Percentiles rank a stretch among this genome's conserved stretches.
phyloP scores from a whole-genome alignment of 2,797 vertebrate genomes.

The Delichon dasypus region DNA sequence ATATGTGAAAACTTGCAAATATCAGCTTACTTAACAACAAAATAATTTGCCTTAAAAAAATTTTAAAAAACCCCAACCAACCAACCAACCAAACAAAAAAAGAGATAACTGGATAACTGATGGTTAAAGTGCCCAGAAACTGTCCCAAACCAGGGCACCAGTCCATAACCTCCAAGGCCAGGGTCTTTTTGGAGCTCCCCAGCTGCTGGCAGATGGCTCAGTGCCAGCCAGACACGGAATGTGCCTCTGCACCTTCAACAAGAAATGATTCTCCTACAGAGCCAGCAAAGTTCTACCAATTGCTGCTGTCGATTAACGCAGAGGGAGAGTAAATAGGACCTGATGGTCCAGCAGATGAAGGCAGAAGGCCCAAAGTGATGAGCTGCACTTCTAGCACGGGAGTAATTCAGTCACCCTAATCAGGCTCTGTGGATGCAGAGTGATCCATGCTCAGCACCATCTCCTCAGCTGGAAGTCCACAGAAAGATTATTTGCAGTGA shows the following conservation, averaged over 20 bases:
- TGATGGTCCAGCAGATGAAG: not conserved
- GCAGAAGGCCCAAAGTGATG: not conserved
- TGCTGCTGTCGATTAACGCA: not conserved
- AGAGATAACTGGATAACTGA: not conserved
- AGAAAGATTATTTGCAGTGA: not conserved
- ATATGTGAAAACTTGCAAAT: not conserved
- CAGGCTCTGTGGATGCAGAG: not conserved
- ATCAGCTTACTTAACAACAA: not conserved
- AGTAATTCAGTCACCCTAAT: not conserved
- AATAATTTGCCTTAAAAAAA: not conserved
- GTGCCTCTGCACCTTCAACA: not conserved
- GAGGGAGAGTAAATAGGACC: not conserved
- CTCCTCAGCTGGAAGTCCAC: not conserved
- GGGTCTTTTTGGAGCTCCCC: not conserved
- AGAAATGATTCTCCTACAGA: not conserved
- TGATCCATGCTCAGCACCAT: not conserved
- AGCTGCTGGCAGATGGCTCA: not conserved
- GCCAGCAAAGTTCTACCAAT: not conserved
- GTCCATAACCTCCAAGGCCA: not conserved
- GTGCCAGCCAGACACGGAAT: not conserved
- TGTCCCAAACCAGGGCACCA: not conserved
- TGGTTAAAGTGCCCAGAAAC: not conserved
- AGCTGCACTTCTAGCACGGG: not conserved
- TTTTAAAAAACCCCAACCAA: too few relatives aligned
- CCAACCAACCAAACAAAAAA: not conserved